A percentile compares a stretch with the other conserved stretches of the same genome.
phyloP scores from a whole-genome alignment of 2,888 invertebrate genomes.

The Polietes domitor region DNA sequence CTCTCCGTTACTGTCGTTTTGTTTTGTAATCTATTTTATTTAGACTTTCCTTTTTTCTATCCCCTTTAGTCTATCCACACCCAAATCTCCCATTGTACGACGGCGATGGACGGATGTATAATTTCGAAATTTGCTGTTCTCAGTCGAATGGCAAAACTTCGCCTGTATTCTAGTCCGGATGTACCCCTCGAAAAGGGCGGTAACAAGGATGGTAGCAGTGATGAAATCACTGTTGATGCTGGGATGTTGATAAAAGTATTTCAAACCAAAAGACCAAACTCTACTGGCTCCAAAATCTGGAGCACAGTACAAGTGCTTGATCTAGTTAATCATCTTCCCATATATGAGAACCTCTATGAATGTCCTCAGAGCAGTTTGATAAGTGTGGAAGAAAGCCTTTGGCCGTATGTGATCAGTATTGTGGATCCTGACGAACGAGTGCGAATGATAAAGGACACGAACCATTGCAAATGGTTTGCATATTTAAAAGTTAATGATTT shows the following conservation, averaged over 20 bases:
- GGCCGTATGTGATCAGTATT: slow-evolving; percentile 82
- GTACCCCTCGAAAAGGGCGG: slow-evolving; percentile 46
- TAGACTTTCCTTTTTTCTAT: slow-evolving; percentile 45
- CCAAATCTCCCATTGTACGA: neutral
- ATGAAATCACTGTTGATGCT: slow-evolving; percentile 64
- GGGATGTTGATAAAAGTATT: slow-evolving; percentile 73
- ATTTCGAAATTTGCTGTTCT: slow-evolving; percentile 71
- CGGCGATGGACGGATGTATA: slow-evolving; percentile 40
- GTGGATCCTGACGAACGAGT: slow-evolving; percentile 82
- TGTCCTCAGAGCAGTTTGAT: slow-evolving; percentile 72
- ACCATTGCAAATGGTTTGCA: slow-evolving; percentile 81
- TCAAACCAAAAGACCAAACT: slow-evolving; percentile 51
- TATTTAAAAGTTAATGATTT: slow-evolving; percentile 74
- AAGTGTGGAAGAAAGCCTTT: slow-evolving; percentile 77
- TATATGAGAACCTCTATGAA: slow-evolving; percentile 75
- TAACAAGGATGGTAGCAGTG: slow-evolving; percentile 57
- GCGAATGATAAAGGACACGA: slow-evolving; percentile 80
- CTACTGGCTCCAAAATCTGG: slow-evolving; percentile 64
- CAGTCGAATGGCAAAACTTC: slow-evolving; percentile 65
- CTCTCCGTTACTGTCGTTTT: neutral
- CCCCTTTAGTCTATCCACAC: slow-evolving; percentile 47
- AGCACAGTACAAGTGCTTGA: slow-evolving; percentile 75
- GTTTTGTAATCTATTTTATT: slow-evolving; percentile 44
- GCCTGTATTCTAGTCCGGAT: slow-evolving; percentile 63
- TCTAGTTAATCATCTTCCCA: slow-evolving; percentile 69